Evolutionary conservation across 1,140 invertebrate genomes (phyloP), one percentile per base, ranked within the genome.

Genomic region (Portunus trituberculatus): DNA sequence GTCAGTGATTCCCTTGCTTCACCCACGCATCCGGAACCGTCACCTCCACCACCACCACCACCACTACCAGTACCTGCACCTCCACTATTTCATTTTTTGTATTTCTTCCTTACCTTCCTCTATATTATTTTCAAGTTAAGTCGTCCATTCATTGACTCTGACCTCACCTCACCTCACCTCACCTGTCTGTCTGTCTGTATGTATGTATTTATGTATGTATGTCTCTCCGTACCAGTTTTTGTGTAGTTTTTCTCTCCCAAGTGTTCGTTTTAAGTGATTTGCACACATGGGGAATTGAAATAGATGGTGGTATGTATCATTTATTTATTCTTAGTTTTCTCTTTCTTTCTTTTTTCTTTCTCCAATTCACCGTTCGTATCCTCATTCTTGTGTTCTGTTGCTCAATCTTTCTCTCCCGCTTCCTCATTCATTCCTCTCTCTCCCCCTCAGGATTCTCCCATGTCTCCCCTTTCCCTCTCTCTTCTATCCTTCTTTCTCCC

Each of bases 351-450:
- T 4, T 59, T 14, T 89, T 29, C 59, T 32, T 39, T 67, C 93
- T 0, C 14, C 39, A 7, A 0, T 91, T 91, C 89, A 6, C 25
- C 48, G 31, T n/a, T 46, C 52, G 6, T 52, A 67, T 32, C 67
- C 46, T 67, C 91, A 32, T 92, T 67, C 91, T 31, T 52, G 31
- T 29, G 39, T 82, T 20, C 91, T 39, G n/a, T 83, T 92, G 29
- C 91, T 92, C 52, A 31, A 76, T 76, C 7, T 8, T 28, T 92
- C 25, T 39, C 25, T 39, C 59, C 67, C 67, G 7, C 76, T 92
- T 92, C 32, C 32, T 92, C 32, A n/a, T 83, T 16, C 31, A 25
- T 14, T 83, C 52, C 3, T 52, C 46, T n/a, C 20, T 67, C 16
- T 20, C 32, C 39, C 31, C 76, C 91, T 39, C 59, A 52, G 39